These are phyloP conservation scores for Nephrotoma appendiculata DNA, from an alignment of 2,888 invertebrate species.

Conservation along the genomic window DNA sequence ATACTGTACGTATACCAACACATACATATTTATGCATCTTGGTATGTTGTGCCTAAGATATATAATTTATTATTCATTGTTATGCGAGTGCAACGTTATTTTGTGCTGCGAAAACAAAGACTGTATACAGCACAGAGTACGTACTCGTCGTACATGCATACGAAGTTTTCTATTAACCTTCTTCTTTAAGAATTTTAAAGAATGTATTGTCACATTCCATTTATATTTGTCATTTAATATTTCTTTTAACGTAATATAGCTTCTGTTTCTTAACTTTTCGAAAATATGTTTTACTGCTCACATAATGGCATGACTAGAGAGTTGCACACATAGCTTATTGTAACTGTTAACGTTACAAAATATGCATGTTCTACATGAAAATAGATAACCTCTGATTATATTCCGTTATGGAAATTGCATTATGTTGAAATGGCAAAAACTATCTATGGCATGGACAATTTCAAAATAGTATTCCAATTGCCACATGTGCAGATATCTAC, in stretches of 20 bases:
- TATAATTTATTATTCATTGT: background rate
- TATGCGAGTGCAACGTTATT: background rate
- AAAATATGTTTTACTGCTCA: background rate
- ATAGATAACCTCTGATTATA: background rate
- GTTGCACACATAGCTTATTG: background rate
- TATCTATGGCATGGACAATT: background rate
- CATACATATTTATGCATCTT: background rate
- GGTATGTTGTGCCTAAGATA: background rate
- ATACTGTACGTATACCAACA: background rate
- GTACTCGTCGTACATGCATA: background rate
- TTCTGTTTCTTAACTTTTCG: background rate
- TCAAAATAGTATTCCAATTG: background rate
- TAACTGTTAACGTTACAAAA: background rate
- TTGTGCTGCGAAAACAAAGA: background rate
- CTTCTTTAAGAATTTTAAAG: background rate
- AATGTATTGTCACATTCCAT: background rate
- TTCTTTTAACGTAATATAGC: background rate
- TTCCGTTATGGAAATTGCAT: background rate
- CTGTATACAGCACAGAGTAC: background rate
- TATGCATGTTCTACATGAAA: background rate
- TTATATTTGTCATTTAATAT: background rate
- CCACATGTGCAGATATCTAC: background rate
- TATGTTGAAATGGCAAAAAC: background rate
- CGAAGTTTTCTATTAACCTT: background rate
- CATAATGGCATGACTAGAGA: background rate